Evolutionary conservation across 2,113 vertebrate species (phyloP), one percentile per base, ranked within the genome.

Genomic region (Corythornis cristatus): DNA sequence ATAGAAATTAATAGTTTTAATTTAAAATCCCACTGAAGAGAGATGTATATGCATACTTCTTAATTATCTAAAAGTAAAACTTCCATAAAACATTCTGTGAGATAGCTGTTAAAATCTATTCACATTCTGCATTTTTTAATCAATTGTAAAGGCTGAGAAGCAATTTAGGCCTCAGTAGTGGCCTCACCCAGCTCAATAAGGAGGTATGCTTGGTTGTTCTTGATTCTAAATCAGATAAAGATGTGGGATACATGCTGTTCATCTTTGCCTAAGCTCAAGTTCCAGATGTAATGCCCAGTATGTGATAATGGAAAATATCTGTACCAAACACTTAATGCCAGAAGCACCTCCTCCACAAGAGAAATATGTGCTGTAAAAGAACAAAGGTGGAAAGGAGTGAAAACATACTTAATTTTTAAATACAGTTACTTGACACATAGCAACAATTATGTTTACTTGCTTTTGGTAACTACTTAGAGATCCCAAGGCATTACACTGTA

Each of bases 391-490:
- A 94, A 90, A 74, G 35, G 57, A 58, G 11, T 37, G 16, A 23
- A 5, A 45, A 61, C 81, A 57, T 19, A 53, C 61, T 45, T 65
- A 0, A 31, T 73, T 90, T 53, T 76, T 48, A 76, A 93, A 57
- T 17, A 53, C 5, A 86, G 29, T 57, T 53, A 83, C 13, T 40
- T 74, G 54, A 86, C 20, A 72, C 80, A 91, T 16, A 73, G 58
- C 25, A 90, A 54, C 31, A 42, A 79, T 79, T 88, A 28, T 15
- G 13, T 75, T 87, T 70, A 79, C 33, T 28, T 72, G 42, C 37
- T 92, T 96, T 76, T 73, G 33, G 35, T 56, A 87, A 89, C 35
- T 82, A 66, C 51, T 89, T 83, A 66, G 86, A 83, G 74, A 82
- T 91, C 54, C 62, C 51, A 76, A 43, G 66, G 40, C 51, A 82